phyloP scores from a whole-genome alignment of 2,797 vertebrate genomes.

The Threskiornis aethiopicus region DNA sequence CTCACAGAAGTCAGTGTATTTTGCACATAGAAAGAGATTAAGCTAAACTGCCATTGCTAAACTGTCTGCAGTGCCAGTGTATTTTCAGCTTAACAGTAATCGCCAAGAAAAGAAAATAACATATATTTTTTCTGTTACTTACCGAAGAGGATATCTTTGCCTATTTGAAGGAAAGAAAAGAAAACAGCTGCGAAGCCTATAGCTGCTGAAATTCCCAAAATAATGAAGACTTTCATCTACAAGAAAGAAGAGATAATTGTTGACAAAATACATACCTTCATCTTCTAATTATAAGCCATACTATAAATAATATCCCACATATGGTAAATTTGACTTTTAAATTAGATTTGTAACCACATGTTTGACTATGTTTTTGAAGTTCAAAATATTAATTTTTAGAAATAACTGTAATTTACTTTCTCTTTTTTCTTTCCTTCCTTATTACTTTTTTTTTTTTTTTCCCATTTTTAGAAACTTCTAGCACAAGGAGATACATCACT shows the following conservation, averaged over 20 bases:
- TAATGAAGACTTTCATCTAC: slow-evolving; percentile 51
- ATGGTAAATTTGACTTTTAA: not conserved
- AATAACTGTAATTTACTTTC: not conserved
- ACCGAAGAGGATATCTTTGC: slow-evolving; percentile 51
- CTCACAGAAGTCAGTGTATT: not conserved
- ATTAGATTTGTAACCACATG: not conserved
- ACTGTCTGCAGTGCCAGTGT: not conserved
- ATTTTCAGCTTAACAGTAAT: not conserved
- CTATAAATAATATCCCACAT: not conserved
- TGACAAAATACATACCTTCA: not conserved
- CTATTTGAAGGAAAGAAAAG: slow-evolving; percentile 25
- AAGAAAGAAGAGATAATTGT: not conserved
- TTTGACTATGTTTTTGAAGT: not conserved
- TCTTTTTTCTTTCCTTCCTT: not conserved
- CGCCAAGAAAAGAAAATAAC: not conserved
- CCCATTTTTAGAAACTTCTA: not conserved
- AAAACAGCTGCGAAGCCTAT: slow-evolving; percentile 33
- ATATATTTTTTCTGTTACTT: slow-evolving; percentile 1
- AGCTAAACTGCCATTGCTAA: not conserved
- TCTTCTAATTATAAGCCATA: not conserved
- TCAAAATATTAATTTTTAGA: not conserved
- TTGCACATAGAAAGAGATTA: not conserved
- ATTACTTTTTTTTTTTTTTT: not conserved
- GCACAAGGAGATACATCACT: not conserved
- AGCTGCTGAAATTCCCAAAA: slow-evolving; percentile 36